phyloP scores from a whole-genome alignment of 2,113 vertebrate species.

The Tinamus guttatus region DNA sequence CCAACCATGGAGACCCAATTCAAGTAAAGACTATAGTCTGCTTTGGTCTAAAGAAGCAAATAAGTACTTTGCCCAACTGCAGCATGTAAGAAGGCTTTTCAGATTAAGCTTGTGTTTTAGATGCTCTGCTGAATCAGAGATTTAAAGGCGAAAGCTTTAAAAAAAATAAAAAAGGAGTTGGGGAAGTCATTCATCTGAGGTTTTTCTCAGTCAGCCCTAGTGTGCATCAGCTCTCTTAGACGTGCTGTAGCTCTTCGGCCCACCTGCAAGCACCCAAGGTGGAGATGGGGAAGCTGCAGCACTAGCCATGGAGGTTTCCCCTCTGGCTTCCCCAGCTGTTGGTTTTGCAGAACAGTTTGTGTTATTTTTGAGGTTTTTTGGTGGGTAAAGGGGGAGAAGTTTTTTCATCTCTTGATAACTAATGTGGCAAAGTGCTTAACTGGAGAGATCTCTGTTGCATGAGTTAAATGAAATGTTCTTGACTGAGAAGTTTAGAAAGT shows the following conservation, averaged over 20 bases:
- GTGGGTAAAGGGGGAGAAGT: no score
- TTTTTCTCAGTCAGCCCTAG: neutral
- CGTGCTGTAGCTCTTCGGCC: neutral
- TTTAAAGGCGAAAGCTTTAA: neutral
- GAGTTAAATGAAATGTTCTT: neutral
- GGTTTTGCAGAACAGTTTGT: neutral
- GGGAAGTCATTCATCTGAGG: neutral
- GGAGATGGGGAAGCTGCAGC: neutral
- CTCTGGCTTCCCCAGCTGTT: neutral
- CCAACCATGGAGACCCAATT: rapidly evolving
- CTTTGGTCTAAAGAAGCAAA: neutral
- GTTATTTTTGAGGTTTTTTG: neutral
- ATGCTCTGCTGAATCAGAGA: neutral
- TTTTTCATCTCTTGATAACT: neutral
- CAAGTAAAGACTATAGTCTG: neutral
- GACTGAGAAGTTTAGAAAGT: neutral
- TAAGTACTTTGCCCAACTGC: neutral
- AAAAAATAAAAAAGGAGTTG: neutral
- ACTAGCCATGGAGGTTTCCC: neutral
- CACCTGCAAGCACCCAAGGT: neutral
- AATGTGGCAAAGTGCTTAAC: neutral
- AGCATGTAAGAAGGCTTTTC: neutral
- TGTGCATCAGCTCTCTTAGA: neutral
- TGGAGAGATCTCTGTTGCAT: neutral
- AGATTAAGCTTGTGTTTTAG: neutral